Conservation (phyloP, 2,888 invertebrate genomes). For the Mythimna lalbum region DNA sequence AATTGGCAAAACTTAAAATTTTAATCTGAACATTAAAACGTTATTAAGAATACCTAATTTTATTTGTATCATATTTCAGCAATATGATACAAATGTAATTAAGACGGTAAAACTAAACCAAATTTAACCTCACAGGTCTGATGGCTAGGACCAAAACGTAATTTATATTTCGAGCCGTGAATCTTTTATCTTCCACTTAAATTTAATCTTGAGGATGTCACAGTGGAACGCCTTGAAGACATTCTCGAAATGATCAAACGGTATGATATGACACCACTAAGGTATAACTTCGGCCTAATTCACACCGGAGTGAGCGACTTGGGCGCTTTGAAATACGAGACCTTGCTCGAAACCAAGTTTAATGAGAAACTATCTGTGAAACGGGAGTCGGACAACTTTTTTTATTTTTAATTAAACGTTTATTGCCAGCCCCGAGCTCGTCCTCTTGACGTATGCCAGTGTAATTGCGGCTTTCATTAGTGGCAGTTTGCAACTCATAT, state of each 20-base stretch:
- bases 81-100: constrained; percentile 11
- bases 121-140: constrained; percentile 24
- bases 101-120: constrained; percentile 34
- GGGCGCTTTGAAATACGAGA: constrained; percentile 75
- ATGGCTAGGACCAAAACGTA: constrained; percentile 38
- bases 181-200: constrained; percentile 72
- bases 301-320: constrained; percentile 66
- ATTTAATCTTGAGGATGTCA: constrained; percentile 71
- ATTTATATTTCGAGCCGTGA: constrained; percentile 54
- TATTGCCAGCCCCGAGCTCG: constrained; percentile 62
- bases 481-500: constrained; percentile 75
- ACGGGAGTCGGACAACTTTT: constrained; percentile 66
- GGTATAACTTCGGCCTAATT: constrained; percentile 68
- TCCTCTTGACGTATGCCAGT: constrained; percentile 68
- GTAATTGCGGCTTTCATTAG: constrained; percentile 78
- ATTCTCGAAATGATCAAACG: constrained; percentile 77
- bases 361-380: constrained; percentile 78
- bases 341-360: constrained; percentile 65
- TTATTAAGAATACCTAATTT: background rate
- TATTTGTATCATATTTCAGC: background rate
- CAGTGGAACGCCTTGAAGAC: constrained; percentile 62
- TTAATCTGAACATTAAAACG: background rate
- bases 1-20: background rate
- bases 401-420: constrained; percentile 77
- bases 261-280: constrained; percentile 73